phyloP scores from a whole-genome alignment of 2,797 vertebrate genomes.

The Semotilus atromaculatus region DNA sequence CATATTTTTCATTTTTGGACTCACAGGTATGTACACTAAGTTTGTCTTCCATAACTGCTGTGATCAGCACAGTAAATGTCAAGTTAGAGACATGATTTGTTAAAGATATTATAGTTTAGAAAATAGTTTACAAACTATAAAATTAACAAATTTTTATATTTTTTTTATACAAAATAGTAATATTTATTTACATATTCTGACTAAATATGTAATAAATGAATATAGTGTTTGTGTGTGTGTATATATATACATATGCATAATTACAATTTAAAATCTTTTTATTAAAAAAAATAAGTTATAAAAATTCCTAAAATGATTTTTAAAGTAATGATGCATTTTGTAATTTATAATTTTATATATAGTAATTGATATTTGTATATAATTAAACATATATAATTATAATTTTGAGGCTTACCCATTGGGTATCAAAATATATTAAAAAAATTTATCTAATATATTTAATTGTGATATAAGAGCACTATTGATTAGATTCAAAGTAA shows the following conservation, averaged over 20 bases:
- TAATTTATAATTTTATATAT: background rate
- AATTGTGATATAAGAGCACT: background rate
- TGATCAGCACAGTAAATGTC: background rate
- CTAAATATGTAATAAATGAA: background rate
- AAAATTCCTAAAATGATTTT: background rate
- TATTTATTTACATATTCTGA: background rate
- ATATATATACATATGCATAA: background rate
- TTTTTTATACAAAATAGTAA: background rate
- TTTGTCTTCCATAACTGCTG: background rate
- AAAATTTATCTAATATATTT: background rate
- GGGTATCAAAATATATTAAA: background rate
- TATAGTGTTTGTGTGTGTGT: too few relatives aligned
- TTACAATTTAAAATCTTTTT: background rate
- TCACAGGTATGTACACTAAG: slow-evolving; percentile 43
- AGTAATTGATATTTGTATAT: background rate
- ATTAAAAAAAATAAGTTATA: background rate
- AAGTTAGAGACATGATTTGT: background rate
- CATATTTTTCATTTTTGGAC: slow-evolving; percentile 49
- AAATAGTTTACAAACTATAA: background rate
- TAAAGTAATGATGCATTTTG: background rate
- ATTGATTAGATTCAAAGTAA: background rate
- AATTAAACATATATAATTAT: background rate
- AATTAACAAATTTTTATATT: background rate
- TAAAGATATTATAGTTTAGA: background rate
- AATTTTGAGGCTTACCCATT: background rate